Evolutionary conservation across 2,888 invertebrate genomes (phyloP).

Genomic region (Lithophane leautieri): DNA sequence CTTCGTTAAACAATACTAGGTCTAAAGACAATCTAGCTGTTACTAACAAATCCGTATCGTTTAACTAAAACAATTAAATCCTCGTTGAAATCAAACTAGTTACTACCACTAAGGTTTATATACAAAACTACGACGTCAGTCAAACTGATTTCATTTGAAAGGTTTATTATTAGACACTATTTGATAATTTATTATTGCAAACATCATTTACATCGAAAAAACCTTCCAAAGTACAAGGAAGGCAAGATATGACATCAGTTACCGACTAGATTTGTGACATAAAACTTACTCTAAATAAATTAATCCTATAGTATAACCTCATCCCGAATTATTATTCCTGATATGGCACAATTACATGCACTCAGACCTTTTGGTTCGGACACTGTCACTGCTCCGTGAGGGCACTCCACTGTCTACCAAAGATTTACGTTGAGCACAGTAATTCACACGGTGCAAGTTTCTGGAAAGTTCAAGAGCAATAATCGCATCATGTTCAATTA

Average conservation of each 20-base stretch:
- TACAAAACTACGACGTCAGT: background rate
- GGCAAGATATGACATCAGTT: conserved; percentile 26
- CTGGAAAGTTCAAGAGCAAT: too few species aligned
- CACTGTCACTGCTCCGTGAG: conserved; percentile 24
- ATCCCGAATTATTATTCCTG: conserved; percentile 6
- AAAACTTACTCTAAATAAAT: conserved; percentile 43
- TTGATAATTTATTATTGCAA: conserved; percentile 19
- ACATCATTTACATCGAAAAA: background rate
- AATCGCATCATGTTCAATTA: too few species aligned
- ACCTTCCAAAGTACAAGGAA: conserved; percentile 12
- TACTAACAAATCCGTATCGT: conserved; percentile 14
- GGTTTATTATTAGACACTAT: background rate
- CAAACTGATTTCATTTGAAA: conserved; percentile 11
- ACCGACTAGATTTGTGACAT: conserved; percentile 53
- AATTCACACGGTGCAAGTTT: too few species aligned
- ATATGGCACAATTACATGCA: conserved; percentile 10
- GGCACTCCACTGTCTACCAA: conserved; percentile 9
- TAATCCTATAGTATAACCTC: conserved; percentile 10
- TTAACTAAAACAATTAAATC: conserved; percentile 10
- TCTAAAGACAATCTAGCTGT: conserved; percentile 30
- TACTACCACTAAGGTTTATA: background rate
- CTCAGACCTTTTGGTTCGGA: conserved; percentile 3
- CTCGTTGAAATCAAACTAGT: conserved; percentile 6
- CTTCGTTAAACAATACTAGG: conserved; percentile 30
- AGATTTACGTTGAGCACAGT: conserved; percentile 18